Evolutionary conservation across 2,797 vertebrate genomes (phyloP).

Genomic region (Philypnodon macrostomus): DNA sequence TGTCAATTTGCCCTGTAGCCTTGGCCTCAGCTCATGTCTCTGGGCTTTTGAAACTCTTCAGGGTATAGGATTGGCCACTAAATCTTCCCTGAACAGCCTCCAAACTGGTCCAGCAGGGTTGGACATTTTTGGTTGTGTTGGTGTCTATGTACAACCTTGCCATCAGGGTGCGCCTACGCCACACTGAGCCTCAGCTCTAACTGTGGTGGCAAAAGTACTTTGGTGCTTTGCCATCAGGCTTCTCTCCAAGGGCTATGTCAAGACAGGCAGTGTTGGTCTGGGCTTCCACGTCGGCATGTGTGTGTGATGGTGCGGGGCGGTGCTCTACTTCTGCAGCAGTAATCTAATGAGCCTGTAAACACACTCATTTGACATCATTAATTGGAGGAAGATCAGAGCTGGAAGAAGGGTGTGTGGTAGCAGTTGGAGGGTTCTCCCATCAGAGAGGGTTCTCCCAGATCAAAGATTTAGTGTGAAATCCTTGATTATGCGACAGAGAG

Average conservation of each 20-base stretch:
- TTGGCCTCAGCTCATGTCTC: conserved; percentile 57
- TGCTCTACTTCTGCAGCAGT: conserved; percentile 75
- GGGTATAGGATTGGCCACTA: conserved; percentile 71
- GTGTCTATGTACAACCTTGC: conserved; percentile 43
- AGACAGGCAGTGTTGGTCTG: conserved; percentile 62
- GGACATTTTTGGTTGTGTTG: conserved; percentile 42
- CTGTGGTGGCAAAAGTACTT: conserved; percentile 56
- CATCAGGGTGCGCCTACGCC: conserved; percentile 51
- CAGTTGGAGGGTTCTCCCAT: conserved; percentile 74
- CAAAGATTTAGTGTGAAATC: conserved; percentile 83
- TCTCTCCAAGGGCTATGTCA: conserved; percentile 66
- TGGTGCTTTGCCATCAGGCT: conserved; percentile 73
- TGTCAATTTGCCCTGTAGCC: conserved; percentile 51
- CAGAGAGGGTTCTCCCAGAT: conserved; percentile 81
- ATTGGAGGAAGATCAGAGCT: conserved; percentile 83
- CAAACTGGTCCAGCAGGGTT: conserved; percentile 74
- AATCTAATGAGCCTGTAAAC: conserved; percentile 86
- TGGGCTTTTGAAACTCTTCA: conserved; percentile 57
- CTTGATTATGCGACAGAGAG: conserved; percentile 83
- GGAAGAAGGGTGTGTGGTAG: conserved; percentile 59
- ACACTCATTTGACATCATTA: conserved; percentile 86
- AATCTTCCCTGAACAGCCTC: conserved; percentile 67
- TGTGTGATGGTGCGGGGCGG: conserved; percentile 60
- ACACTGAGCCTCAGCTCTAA: conserved; percentile 47
- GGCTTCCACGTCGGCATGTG: conserved; percentile 29